Evolutionary conservation across 2,113 vertebrate genomes (phyloP).

Genomic region (Colaptes auratus): DNA sequence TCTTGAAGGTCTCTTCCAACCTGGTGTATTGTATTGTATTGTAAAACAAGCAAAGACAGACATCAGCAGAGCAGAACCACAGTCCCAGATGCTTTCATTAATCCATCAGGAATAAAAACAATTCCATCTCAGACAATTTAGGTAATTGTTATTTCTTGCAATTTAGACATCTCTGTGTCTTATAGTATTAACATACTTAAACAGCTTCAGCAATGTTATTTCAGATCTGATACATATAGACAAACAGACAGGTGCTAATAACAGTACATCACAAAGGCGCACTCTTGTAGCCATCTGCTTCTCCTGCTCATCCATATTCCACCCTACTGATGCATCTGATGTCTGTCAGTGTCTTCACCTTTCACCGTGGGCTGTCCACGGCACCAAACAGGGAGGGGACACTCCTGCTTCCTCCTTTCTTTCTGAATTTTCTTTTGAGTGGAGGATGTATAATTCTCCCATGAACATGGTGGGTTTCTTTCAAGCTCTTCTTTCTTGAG

Average conservation of each 20-base stretch:
- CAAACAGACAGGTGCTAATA: background rate
- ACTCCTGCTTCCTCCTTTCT: background rate
- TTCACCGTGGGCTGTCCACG: background rate
- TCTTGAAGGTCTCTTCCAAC: too few species aligned
- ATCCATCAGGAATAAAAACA: background rate
- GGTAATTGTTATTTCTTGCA: background rate
- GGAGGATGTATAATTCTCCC: background rate
- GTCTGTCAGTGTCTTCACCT: background rate
- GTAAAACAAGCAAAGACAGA: background rate
- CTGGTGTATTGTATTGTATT: too few species aligned
- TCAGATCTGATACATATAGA: background rate
- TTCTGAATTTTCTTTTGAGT: background rate
- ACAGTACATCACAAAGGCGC: background rate
- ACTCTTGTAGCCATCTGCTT: background rate
- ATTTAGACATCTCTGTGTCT: background rate
- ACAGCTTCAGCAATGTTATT: background rate
- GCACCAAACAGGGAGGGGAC: background rate
- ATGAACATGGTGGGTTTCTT: background rate
- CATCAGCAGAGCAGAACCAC: background rate
- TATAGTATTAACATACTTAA: background rate
- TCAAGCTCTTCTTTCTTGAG: conserved; percentile 69
- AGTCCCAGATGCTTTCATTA: background rate
- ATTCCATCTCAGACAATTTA: too few species aligned
- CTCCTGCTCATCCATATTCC: background rate
- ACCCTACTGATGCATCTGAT: background rate